Conservation (phyloP, 2,113 vertebrate species). For the Saccopteryx leptura region DNA sequence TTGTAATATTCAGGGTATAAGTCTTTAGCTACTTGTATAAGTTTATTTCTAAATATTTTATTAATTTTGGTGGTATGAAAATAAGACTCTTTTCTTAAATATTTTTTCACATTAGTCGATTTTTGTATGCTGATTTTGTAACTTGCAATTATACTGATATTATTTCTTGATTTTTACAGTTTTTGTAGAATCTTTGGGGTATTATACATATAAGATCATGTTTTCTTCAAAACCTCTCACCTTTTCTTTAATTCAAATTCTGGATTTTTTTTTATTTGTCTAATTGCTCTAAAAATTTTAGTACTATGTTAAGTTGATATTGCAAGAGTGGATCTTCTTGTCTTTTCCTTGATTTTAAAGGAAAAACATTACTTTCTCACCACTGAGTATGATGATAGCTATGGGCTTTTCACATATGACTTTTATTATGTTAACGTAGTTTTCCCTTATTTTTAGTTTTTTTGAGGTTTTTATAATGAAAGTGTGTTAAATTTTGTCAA, state of each 20-base stretch:
- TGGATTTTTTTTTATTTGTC: background rate
- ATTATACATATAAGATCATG: background rate
- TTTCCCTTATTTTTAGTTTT: background rate
- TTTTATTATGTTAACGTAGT: background rate
- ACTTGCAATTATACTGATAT: background rate
- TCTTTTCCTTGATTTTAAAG: background rate
- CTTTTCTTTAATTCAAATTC: background rate
- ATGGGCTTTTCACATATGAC: background rate
- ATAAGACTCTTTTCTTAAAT: background rate
- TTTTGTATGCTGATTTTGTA: background rate
- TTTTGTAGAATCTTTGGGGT: background rate
- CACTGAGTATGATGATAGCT: background rate
- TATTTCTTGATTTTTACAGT: background rate
- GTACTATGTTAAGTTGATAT: background rate
- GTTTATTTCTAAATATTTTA: background rate
- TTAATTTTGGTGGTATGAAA: background rate
- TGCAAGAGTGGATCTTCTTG: background rate
- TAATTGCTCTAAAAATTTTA: background rate
- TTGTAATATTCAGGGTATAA: background rate
- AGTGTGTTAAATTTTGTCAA: background rate
- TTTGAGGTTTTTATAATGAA: background rate
- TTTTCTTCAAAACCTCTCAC: background rate
- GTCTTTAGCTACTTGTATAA: background rate
- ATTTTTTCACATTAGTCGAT: background rate
- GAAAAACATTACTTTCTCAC: background rate